phyloP scores from a whole-genome alignment of 2,797 vertebrate genomes.

The Characodon lateralis region DNA sequence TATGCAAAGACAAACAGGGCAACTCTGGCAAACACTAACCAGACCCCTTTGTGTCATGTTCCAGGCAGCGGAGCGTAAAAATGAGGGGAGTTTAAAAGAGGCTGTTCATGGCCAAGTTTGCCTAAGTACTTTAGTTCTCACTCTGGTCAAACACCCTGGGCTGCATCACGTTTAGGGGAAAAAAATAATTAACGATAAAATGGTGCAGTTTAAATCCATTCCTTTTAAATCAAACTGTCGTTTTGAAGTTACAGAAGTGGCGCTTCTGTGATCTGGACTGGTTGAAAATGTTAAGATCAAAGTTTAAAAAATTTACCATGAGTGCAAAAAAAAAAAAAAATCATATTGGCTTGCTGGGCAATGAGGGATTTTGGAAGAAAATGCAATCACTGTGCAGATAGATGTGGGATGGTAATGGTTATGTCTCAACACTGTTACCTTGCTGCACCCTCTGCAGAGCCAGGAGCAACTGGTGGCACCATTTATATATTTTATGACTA shows the following conservation, averaged over 20 bases:
- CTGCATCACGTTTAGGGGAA: neutral
- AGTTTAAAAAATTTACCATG: constrained; percentile 45
- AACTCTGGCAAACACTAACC: constrained; percentile 48
- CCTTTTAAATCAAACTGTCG: constrained; percentile 30
- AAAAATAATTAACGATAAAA: constrained; percentile 11
- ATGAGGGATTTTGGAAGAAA: constrained; percentile 58
- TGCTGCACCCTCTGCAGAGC: constrained; percentile 33
- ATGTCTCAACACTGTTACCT: constrained; percentile 39
- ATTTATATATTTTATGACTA: constrained; percentile 40
- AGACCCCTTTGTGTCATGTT: constrained; percentile 55
- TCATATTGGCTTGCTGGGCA: constrained; percentile 45
- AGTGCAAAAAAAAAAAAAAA: constrained; percentile 30
- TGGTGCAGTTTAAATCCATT: constrained; percentile 27
- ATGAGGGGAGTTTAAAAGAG: constrained; percentile 23
- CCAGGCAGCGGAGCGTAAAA: constrained; percentile 40
- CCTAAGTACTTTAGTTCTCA: constrained; percentile 19
- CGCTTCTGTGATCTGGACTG: constrained; percentile 47
- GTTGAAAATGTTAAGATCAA: constrained; percentile 57
- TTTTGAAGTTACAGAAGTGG: constrained; percentile 44
- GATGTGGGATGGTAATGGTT: constrained; percentile 58
- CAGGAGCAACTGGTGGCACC: constrained; percentile 25
- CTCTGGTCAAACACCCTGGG: constrained; percentile 43
- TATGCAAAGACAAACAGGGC: constrained; percentile 56
- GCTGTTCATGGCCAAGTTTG: constrained; percentile 46
- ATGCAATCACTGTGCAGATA: constrained; percentile 35